Evolutionary conservation across 64 coral and sea anemone species (phyloP).

Genomic region (Cladopsammia gracilis): DNA sequence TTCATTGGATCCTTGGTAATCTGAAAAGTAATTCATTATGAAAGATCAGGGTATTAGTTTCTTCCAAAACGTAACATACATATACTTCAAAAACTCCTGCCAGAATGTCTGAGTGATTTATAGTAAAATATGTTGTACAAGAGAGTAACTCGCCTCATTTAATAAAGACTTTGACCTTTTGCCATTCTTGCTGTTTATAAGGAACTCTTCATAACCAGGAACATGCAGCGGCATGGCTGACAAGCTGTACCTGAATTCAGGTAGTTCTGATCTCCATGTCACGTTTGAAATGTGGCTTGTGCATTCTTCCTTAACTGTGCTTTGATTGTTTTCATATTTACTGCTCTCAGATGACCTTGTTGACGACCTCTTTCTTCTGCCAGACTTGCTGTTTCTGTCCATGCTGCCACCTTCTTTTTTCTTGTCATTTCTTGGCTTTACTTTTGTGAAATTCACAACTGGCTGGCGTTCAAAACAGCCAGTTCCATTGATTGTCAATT

Average conservation of each 20-base stretch:
- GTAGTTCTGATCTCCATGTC: constrained; percentile 72
- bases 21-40: background rate
- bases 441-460: constrained; percentile 12
- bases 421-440: constrained; percentile 30
- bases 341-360: constrained; percentile 26
- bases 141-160: constrained; percentile 11
- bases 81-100: background rate
- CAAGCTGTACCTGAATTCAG: constrained; percentile 53
- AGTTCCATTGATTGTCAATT: background rate
- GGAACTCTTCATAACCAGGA: constrained; percentile 84
- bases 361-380: constrained; percentile 2
- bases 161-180: background rate
- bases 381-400: background rate
- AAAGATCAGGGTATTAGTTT: background rate
- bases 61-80: background rate
- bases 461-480: background rate
- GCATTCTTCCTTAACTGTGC: background rate
- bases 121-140: background rate
- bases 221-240: constrained; percentile 65
- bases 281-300: constrained; percentile 55
- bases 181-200: constrained; percentile 60
- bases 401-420: background rate
- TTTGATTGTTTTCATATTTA: background rate
- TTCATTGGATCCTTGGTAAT: background rate
- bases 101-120: background rate